Percentiles rank a stretch among this genome's conserved stretches.
phyloP scores from a whole-genome alignment of 1,140 invertebrate genomes.

The Brachionus koreanus region DNA sequence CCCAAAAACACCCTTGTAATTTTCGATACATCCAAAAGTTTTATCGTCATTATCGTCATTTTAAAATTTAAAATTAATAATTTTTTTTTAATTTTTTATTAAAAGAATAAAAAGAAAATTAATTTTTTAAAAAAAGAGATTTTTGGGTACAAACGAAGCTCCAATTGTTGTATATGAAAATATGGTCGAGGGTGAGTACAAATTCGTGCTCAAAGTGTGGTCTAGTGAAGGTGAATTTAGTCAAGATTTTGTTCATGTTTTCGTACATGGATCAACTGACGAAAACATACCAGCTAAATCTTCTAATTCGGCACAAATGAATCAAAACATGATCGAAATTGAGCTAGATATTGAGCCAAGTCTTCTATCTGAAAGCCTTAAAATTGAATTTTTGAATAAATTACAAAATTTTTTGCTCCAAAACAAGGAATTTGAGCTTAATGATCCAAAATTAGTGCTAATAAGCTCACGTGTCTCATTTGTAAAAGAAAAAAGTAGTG shows the following conservation, averaged over 20 bases:
- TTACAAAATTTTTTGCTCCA: neutral
- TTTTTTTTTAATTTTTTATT: no score
- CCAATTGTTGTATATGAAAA: no score
- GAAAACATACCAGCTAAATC: neutral
- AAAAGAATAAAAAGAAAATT: no score
- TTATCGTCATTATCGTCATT: no score
- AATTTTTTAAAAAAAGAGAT: no score
- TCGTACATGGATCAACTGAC: neutral
- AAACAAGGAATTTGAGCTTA: slow-evolving; percentile 27
- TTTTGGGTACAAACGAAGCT: no score
- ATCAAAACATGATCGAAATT: slow-evolving; percentile 22
- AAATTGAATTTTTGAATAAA: slow-evolving; percentile 30
- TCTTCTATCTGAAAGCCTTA: neutral
- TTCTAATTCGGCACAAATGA: neutral
- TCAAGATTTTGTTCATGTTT: neutral
- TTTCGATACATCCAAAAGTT: no score
- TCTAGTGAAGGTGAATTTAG: no score
- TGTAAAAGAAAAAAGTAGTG: neutral
- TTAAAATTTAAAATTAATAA: no score
- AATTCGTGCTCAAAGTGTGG: no score
- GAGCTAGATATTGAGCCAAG: slow-evolving; percentile 24
- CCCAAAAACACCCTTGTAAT: no score
- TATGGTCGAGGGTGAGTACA: no score
- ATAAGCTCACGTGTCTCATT: neutral
- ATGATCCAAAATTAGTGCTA: slow-evolving; percentile 7